Evolutionary conservation across 2,113 vertebrate species (phyloP).

Genomic region (Synodontis membranacea): DNA sequence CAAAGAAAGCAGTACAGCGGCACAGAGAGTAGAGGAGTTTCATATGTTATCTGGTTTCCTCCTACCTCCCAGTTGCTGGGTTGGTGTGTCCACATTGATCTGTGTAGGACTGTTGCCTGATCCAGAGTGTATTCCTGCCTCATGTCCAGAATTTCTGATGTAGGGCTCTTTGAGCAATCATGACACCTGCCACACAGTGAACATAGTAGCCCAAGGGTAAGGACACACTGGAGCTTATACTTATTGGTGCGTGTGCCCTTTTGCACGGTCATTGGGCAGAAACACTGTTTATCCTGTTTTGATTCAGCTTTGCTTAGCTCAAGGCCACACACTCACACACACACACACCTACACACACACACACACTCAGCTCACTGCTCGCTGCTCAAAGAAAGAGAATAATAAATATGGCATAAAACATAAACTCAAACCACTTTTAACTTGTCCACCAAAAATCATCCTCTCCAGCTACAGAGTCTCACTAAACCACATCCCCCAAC

Average conservation of each 20-base stretch:
- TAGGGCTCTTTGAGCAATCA: neutral
- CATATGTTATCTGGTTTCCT: neutral
- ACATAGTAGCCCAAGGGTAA: neutral
- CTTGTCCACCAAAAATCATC: neutral
- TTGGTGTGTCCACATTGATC: neutral
- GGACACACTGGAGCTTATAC: neutral
- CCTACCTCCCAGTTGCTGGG: neutral
- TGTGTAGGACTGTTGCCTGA: neutral
- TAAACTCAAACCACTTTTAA: neutral
- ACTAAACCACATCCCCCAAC: neutral
- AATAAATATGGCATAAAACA: neutral
- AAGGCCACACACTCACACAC: neutral
- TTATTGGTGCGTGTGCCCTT: neutral
- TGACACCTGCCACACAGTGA: neutral
- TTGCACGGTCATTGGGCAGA: neutral
- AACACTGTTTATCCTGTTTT: neutral
- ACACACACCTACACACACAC: too few relatives aligned
- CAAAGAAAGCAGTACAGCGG: neutral
- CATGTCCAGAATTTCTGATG: neutral
- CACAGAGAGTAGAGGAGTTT: neutral
- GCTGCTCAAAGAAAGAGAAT: neutral
- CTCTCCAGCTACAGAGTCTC: neutral
- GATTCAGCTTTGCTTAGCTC: neutral
- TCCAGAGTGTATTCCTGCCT: neutral
- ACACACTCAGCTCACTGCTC: neutral